Percentiles rank a stretch among this genome's conserved stretches.
Evolutionary conservation across 2,113 vertebrate genomes (phyloP).

Genomic region (Chauna torquata): DNA sequence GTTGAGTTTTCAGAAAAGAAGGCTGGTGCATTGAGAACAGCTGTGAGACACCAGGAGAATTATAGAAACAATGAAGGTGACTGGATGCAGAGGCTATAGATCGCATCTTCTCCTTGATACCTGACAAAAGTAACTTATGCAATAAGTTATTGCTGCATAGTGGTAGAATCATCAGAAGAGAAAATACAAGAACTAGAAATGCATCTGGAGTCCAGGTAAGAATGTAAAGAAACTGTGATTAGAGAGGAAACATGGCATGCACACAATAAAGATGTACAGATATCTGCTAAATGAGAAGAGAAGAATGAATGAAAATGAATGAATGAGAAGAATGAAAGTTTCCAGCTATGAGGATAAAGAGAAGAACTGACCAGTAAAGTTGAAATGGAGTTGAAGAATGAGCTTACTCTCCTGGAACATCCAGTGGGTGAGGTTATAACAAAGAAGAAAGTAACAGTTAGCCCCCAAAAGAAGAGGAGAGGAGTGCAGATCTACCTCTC

Average conservation of each 20-base stretch:
- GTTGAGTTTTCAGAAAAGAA: constrained; percentile 74
- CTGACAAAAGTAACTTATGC: constrained; percentile 66
- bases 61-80: constrained; percentile 68
- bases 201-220: constrained; percentile 67
- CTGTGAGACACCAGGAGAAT: constrained; percentile 70
- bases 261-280: constrained; percentile 49
- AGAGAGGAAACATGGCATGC: constrained; percentile 61
- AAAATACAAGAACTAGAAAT: constrained; percentile 63
- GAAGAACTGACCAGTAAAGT: constrained; percentile 64
- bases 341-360: constrained; percentile 49
- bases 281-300: constrained; percentile 67
- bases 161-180: constrained; percentile 64
- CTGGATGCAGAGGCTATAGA: constrained; percentile 72
- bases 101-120: constrained; percentile 68
- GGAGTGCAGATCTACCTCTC: neutral
- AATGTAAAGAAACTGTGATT: constrained; percentile 45
- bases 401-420: constrained; percentile 18
- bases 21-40: constrained; percentile 70
- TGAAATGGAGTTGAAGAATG: constrained; percentile 61
- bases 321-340: constrained; percentile 71
- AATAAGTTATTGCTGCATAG: constrained; percentile 67
- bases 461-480: constrained; percentile 18
- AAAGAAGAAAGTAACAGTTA: constrained; percentile 35
- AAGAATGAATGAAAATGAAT: constrained; percentile 68
- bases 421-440: neutral